Evolutionary conservation across 2,113 vertebrate genomes (phyloP), one percentile per base, ranked within the genome.

Genomic region (Pelvicachromis taeniatus): DNA sequence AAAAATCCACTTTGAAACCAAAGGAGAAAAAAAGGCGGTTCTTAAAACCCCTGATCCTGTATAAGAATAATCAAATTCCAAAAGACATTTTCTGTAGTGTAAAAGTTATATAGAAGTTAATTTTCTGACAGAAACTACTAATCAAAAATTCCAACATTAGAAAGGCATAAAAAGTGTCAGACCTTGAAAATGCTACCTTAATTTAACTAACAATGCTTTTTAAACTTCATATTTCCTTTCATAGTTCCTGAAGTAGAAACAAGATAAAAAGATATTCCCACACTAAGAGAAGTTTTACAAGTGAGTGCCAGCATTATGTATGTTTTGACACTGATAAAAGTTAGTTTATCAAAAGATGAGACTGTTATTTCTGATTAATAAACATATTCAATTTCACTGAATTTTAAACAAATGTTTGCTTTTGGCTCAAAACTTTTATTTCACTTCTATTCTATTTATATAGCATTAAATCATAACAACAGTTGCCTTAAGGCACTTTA

Each of bases 1-100:
- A 55, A 31, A 50, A 73, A 50, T 31, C 21, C 40, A 10, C 40
- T 70, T 26, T 73, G 23, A 48, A 48, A 73, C 23, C 9, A 48
- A 0, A 29, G 21, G 63, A 3, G 10, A 16, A 2, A 0, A 63
- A 61, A n/a, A 63, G 8, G 33, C 2, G 1, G 23, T 63, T 10
- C 10, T 38, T 63, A n/a, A 63, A 63, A 38, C 6, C 33, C 58
- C 31, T 35, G 16, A 48, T 11, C 68, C 9, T 19, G 68, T 75
- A 29, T 50, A 6, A 75, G 23, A 73, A 73, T 42, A 9, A 26
- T 70, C 38, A 45, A 2, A 45, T 70, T 45, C 63, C 63, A 16
- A 23, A 42, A 42, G 35, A 65, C 35, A 9, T 70, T 45, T 9
- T 26, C 38, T 70, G n/a, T 42, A 45, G 38, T 17, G 35, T 42